These are phyloP conservation scores for Hyperopisus bebe DNA, from an alignment of 2,113 vertebrate genomes.

Conservation along the genomic window DNA sequence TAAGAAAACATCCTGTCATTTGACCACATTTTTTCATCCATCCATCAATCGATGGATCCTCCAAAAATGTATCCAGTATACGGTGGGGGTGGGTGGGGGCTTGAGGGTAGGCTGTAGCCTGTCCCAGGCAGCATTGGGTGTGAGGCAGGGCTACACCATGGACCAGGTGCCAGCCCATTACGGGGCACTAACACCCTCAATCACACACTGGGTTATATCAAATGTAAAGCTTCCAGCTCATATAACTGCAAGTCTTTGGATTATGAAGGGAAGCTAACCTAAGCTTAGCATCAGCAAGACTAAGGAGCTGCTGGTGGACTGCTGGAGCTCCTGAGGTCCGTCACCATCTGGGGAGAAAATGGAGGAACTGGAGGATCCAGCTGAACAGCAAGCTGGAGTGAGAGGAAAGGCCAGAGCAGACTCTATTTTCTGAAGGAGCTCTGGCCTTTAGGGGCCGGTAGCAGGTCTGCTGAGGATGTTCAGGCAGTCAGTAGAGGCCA, in stretches of 20 bases:
- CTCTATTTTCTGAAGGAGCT: no score
- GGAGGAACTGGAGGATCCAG: neutral
- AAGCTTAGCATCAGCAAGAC: neutral
- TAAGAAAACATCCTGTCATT: neutral
- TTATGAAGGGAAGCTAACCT: neutral
- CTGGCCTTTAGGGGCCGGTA: neutral
- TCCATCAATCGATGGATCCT: neutral
- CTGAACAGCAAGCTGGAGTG: no score
- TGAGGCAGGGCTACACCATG: neutral
- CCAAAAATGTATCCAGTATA: neutral
- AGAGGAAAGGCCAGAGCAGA: no score
- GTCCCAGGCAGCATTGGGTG: neutral
- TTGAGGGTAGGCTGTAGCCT: neutral
- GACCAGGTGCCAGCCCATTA: neutral
- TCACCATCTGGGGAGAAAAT: neutral
- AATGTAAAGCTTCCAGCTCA: neutral
- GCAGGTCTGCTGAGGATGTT: no score
- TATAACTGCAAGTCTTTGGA: neutral
- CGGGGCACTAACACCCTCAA: neutral
- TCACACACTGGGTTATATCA: neutral
- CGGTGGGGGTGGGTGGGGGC: neutral
- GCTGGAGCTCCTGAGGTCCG: neutral
- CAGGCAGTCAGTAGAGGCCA: neutral
- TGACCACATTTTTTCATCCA: neutral
- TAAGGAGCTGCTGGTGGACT: neutral